Evolutionary conservation across 2,113 vertebrate genomes (phyloP), one percentile per base, ranked within the genome.

Genomic region (Pelobates fuscus): DNA sequence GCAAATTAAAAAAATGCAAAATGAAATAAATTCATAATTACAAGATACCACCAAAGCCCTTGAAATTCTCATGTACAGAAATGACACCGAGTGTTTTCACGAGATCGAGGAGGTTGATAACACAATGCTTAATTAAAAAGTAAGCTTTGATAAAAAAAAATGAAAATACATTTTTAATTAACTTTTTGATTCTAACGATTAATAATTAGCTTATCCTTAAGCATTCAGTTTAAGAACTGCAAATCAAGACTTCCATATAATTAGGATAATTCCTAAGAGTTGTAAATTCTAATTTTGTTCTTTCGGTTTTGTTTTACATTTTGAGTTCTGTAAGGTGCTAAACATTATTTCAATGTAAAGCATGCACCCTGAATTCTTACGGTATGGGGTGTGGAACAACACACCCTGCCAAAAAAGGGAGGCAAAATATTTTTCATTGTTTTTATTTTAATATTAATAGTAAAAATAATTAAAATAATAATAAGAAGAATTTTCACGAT

Each of bases 121-220:
- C 8, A 58, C 29, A 15, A 29, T 27, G 1, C 18, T 57, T 69
- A 17, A 69, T 69, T 69, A 57, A 58, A 70, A 59, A 70, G 54
- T 59, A 14, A 43, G 26, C 32, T 59, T 29, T 25, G n/a, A 44
- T 44, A 52, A 49, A 37, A 44, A 25, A 46, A n/a, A 52, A 44
- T 44, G 27, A 49, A 37, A 44, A 25, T 44, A n/a, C 30, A 15
- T 37, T 37, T 62, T 71, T 71, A 71, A 71, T 71, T 71, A 71
- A 62, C 57, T 44, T 61, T 70, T 20, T 62, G 25, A 71, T 71
- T 61, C 12, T 11, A 59, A 27, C 59, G 37, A 71, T 62, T 61
- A 49, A 29, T 71, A 46, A 71, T 71, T 62, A 61, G 69, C 26
- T 21, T 11, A 21, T 17, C 11, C 18, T 65, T 65, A 43, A 1